phyloP scores from a whole-genome alignment of 2,888 invertebrate species.

The Camptogramma bilineatum region DNA sequence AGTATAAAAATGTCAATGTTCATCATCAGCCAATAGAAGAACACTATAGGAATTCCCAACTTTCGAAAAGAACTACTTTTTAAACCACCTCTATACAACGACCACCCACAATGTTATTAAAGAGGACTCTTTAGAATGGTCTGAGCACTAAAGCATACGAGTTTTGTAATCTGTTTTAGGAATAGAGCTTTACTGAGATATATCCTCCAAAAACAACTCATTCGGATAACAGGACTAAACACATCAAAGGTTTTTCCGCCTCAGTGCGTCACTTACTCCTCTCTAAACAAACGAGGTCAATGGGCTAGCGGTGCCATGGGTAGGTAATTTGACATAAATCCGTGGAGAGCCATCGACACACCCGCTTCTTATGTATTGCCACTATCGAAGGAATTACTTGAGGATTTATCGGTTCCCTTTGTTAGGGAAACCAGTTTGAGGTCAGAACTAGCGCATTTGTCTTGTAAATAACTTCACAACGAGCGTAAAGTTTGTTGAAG shows the following conservation, averaged over 20 bases:
- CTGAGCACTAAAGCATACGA: background rate
- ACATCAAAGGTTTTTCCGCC: constrained; percentile 18
- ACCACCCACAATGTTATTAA: too few relatives aligned
- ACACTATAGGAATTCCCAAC: too few relatives aligned
- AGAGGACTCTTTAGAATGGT: background rate
- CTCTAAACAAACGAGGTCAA: constrained; percentile 65
- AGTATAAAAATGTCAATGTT: too few relatives aligned
- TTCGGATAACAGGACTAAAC: background rate
- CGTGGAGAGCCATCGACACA: constrained; percentile 68
- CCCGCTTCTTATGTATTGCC: constrained; percentile 66
- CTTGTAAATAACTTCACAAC: constrained; percentile 34
- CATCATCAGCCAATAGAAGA: too few relatives aligned
- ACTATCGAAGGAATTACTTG: constrained; percentile 61
- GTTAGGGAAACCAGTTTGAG: constrained; percentile 47
- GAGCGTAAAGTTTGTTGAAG: constrained; percentile 9
- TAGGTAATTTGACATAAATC: constrained; percentile 81
- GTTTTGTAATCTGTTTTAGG: background rate
- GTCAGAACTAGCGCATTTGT: constrained; percentile 27
- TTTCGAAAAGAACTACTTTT: too few relatives aligned
- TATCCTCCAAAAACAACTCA: constrained; percentile 1
- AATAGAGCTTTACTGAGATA: background rate
- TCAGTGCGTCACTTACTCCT: constrained; percentile 44
- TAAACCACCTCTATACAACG: too few relatives aligned
- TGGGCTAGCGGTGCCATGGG: constrained; percentile 64
- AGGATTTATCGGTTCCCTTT: constrained; percentile 60